Evolutionary conservation across 1,140 invertebrate genomes (phyloP).

Genomic region (Arion vulgaris): DNA sequence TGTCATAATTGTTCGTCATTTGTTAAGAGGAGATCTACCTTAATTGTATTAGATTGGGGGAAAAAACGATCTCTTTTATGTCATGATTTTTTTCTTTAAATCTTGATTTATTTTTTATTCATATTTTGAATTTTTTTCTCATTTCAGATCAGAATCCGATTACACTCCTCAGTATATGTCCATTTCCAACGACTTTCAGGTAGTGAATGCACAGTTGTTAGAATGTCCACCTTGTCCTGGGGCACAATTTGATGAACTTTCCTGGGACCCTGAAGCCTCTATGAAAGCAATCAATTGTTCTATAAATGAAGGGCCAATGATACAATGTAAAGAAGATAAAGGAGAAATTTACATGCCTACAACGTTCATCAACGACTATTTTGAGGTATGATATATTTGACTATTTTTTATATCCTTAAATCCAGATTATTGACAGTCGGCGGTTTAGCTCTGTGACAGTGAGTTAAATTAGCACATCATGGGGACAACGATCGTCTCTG

Average conservation of each 20-base stretch:
- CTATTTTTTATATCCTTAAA: neutral
- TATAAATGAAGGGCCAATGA: neutral
- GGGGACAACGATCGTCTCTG: too few species aligned
- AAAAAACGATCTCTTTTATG: too few species aligned
- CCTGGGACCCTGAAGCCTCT: neutral
- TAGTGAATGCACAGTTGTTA: neutral
- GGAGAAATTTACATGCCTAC: slow-evolving; percentile 22
- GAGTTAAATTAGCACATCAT: too few species aligned
- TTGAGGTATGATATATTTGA: slow-evolving; percentile 5
- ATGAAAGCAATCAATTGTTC: slow-evolving; percentile 8
- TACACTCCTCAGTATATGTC: neutral
- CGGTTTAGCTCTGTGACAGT: too few species aligned
- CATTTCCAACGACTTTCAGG: neutral
- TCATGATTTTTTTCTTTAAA: too few species aligned
- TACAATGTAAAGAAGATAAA: neutral
- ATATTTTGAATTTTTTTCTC: neutral
- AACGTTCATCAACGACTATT: slow-evolving; percentile 24
- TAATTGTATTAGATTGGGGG: too few species aligned
- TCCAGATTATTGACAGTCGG: too few species aligned
- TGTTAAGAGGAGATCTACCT: too few species aligned
- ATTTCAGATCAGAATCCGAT: neutral
- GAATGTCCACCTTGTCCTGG: slow-evolving; percentile 6
- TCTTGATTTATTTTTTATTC: too few species aligned
- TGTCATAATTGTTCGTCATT: too few species aligned
- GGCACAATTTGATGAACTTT: neutral